phyloP scores from a whole-genome alignment of 2,888 invertebrate species.

The Serrognathus titanus region DNA sequence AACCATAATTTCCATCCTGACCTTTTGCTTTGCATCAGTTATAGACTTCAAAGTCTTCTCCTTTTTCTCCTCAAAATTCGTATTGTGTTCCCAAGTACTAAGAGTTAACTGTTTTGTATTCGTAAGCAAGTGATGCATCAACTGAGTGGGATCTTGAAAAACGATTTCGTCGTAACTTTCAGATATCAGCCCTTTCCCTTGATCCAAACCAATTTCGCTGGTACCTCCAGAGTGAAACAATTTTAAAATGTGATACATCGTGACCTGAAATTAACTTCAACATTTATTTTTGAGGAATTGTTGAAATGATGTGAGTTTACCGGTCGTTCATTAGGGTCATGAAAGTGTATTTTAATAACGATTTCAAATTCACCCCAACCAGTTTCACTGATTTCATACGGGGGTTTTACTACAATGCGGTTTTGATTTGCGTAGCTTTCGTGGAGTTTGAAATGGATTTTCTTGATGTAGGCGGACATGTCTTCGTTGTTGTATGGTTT shows the following conservation, averaged over 20 bases:
- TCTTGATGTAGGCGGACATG: conserved; percentile 91
- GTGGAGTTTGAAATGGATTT: conserved; percentile 95
- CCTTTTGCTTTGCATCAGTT: conserved; percentile 74
- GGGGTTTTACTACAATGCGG: conserved; percentile 89
- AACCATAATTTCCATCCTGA: conserved; percentile 77
- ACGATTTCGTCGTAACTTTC: conserved; percentile 97
- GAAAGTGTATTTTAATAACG: conserved; percentile 95
- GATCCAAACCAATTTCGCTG: conserved; percentile 61
- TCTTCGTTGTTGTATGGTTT: conserved; percentile 92
- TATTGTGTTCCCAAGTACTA: conserved; percentile 78
- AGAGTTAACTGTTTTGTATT: conserved; percentile 71
- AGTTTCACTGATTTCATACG: conserved; percentile 96
- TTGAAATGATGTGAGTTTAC: conserved; percentile 55
- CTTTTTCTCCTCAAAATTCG: conserved; percentile 82
- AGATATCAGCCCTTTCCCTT: conserved; percentile 75
- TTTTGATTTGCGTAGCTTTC: conserved; percentile 96
- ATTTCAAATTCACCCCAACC: conserved; percentile 99
- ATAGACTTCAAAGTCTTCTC: conserved; percentile 75
- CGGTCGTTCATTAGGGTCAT: conserved; percentile 92
- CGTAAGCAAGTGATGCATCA: conserved; percentile 85
- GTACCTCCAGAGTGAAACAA: conserved; percentile 78
- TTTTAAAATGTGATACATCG: conserved; percentile 91
- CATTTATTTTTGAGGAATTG: conserved; percentile 8
- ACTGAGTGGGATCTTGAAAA: conserved; percentile 84
- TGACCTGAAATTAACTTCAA: conserved; percentile 64